Evolutionary conservation across 1,140 invertebrate genomes (phyloP), one percentile per base, ranked within the genome.

Genomic region (Limonius californicus): DNA sequence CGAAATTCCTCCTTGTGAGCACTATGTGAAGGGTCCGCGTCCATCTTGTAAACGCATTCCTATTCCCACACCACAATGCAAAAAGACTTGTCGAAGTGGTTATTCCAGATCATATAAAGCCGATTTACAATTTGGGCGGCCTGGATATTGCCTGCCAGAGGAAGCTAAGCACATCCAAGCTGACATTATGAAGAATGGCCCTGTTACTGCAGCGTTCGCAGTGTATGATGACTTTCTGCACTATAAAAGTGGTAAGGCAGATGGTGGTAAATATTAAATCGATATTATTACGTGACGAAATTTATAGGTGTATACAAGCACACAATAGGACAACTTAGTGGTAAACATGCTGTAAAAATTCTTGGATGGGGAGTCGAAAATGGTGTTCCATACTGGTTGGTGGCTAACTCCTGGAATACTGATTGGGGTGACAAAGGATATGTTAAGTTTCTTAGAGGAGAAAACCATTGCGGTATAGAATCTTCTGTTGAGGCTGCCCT

Each of bases 271-370:
- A 45, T 45, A 18, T n/a, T 18, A 45, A 35, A n/a, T n/a, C 23
- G 23, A 3, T 27, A 27, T 4, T 27, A 9, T 27, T 27, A 27
- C 23, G 3, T 27, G 23, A 27, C 23, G 3, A 27, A 4, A 27
- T 2, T 45, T 45, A 6, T 70, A 81, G 90, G 92, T 68, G 91
- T 97, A 6, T 97, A 97, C 77, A 83, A 91, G 73, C 91, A 95
- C 73, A 84, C 85, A 1, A 77, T 82, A 57, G 92, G 93, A 39
- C 76, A 82, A 18, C 81, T 79, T 15, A 80, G 94, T 18, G 94
- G 94, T 30, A 93, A 93, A 8, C 94, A 97, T 78, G 94, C 95
- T 19, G 87, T 97, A 45, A 89, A 89, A 71, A 89, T 97, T 27
- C 77, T 97, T 8, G 94, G 94, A 15, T 95, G 91, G 89, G 93